Percentiles rank a stretch among this genome's conserved stretches.
These are phyloP conservation scores for Orthonyx spaldingii DNA, from an alignment of 2,113 vertebrate species.

Conservation along the genomic window DNA sequence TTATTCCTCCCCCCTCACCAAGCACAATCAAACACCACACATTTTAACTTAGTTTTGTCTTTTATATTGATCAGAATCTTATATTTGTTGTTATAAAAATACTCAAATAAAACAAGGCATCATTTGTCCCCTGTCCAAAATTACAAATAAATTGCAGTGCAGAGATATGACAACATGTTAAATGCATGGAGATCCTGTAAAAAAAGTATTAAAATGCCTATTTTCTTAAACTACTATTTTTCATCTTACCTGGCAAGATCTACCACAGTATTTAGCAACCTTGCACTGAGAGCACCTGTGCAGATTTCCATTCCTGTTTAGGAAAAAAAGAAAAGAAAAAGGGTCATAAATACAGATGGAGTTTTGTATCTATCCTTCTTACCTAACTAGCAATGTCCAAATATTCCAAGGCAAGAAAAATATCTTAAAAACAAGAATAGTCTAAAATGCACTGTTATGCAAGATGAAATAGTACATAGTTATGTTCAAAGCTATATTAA, in stretches of 20 bases:
- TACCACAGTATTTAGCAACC: slow-evolving; percentile 85
- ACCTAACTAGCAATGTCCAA: neutral
- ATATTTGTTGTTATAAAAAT: neutral
- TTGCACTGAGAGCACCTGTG: slow-evolving; percentile 91
- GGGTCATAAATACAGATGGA: neutral
- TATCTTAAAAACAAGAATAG: neutral
- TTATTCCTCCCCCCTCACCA: neutral
- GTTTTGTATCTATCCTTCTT: neutral
- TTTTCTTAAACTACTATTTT: neutral
- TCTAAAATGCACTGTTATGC: neutral
- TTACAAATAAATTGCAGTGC: neutral
- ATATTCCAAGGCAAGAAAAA: neutral
- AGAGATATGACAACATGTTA: neutral
- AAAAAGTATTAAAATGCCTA: neutral
- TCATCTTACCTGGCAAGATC: slow-evolving; percentile 85
- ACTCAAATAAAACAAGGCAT: neutral
- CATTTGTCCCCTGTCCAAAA: neutral
- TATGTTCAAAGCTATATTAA: neutral
- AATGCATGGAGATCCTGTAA: neutral
- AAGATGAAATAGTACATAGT: neutral
- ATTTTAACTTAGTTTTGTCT: neutral
- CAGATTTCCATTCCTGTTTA: slow-evolving; percentile 77
- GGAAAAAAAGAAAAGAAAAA: neutral
- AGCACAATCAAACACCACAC: neutral
- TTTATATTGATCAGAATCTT: neutral